These are phyloP conservation scores for Crypturellus tataupa DNA, from an alignment of 2,797 vertebrate genomes.

Conservation along the genomic window DNA sequence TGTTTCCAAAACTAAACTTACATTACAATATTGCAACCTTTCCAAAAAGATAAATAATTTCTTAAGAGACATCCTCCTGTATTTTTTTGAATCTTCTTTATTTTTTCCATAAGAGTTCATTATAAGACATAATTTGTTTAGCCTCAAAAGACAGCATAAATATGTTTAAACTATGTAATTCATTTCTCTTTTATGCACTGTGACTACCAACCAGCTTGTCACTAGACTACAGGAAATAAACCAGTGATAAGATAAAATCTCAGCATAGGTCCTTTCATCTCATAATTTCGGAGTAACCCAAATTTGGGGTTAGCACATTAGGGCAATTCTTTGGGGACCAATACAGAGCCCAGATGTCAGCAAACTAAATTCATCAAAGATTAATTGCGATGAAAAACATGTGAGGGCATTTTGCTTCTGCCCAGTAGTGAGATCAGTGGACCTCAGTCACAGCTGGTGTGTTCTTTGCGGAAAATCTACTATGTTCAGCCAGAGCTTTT, in stretches of 20 bases:
- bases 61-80: not conserved
- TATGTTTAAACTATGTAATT: not conserved
- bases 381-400: not conserved
- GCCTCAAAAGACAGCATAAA: not conserved
- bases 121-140: not conserved
- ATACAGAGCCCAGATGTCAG: not conserved
- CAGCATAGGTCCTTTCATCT: not conserved
- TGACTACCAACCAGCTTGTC: not conserved
- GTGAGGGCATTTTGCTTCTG: not conserved
- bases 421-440: not conserved
- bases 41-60: not conserved
- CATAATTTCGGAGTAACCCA: not conserved
- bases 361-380: not conserved
- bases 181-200: accelerated
- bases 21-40: not conserved
- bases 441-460: not conserved
- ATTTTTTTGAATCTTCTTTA: not conserved
- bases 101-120: not conserved
- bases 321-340: not conserved
- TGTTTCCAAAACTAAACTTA: not conserved
- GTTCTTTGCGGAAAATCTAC: not conserved
- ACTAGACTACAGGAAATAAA: not conserved
- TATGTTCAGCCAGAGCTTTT: not conserved
- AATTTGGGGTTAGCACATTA: not conserved
- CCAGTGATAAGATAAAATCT: not conserved